Conservation (phyloP, 2,113 vertebrate genomes). For the Zosterops pallidus region DNA sequence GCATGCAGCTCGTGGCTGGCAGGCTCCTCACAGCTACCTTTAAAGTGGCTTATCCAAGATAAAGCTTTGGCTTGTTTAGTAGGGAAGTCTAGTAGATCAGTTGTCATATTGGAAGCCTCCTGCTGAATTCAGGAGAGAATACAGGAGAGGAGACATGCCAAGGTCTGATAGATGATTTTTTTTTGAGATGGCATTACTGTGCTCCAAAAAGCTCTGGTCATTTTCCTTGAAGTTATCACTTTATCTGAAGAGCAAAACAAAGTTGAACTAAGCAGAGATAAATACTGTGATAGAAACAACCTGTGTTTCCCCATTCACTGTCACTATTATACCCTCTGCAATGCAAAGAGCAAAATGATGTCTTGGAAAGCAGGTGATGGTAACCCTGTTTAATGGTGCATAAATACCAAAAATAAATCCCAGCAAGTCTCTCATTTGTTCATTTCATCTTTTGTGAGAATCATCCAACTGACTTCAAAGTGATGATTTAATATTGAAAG, state of each 20-base stretch:
- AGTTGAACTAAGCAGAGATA: neutral
- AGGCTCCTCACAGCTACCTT: slow-evolving; percentile 66
- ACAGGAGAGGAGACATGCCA: neutral
- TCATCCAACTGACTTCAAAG: neutral
- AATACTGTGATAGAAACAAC: neutral
- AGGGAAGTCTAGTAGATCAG: slow-evolving; percentile 62
- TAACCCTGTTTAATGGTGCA: neutral
- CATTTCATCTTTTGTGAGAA: neutral
- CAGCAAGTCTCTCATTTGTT: neutral
- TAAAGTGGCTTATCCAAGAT: slow-evolving; percentile 62
- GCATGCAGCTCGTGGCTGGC: slow-evolving; percentile 69
- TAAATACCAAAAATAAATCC: neutral
- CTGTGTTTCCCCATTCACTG: neutral
- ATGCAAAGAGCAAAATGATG: neutral
- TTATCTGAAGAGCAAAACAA: neutral
- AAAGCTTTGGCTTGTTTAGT: slow-evolving; percentile 57
- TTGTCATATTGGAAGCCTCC: slow-evolving; percentile 59
- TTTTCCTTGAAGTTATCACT: slow-evolving; percentile 27
- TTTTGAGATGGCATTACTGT: slow-evolving; percentile 11
- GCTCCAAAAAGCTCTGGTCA: slow-evolving; percentile 21
- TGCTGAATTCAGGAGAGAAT: slow-evolving; percentile 62
- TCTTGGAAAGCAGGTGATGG: neutral
- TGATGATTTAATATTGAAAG: neutral
- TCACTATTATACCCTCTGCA: neutral
- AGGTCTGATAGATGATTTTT: slow-evolving; percentile 8